Conservation (phyloP, 2,113 vertebrate genomes). For the Silurus meridionalis region DNA sequence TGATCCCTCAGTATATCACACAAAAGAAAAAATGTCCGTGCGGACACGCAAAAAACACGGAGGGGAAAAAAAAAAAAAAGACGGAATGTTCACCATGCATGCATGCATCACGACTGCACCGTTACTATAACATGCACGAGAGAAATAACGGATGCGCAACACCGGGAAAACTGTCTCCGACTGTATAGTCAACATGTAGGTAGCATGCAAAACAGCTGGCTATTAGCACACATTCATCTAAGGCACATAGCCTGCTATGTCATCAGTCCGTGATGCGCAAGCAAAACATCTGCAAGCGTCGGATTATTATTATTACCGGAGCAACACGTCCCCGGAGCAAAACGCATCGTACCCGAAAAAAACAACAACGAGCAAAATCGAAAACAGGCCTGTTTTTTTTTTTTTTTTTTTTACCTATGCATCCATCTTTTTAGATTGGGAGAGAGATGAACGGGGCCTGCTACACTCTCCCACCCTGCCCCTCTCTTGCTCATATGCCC, state of each 20-base stretch:
- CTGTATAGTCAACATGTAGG: constrained; percentile 24
- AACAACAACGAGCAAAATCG: neutral
- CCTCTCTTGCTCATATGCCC: constrained; percentile 69
- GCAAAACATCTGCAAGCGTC: constrained; percentile 30
- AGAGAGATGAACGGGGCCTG: constrained; percentile 73
- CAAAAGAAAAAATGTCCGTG: constrained; percentile 29
- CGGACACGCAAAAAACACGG: neutral
- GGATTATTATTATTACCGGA: neutral
- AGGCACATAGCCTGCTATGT: constrained; percentile 16
- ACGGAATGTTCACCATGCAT: neutral
- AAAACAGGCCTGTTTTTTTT: constrained; percentile 46
- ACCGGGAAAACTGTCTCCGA: neutral
- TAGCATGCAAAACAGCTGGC: constrained; percentile 58
- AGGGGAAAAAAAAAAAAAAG: too few relatives aligned
- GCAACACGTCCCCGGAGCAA: constrained; percentile 13
- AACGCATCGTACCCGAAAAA: neutral
- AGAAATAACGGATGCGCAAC: neutral
- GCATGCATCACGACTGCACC: neutral
- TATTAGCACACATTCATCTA: constrained; percentile 28
- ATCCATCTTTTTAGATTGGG: constrained; percentile 58
- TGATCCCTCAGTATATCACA: constrained; percentile 31
- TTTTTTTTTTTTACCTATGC: constrained; percentile 54
- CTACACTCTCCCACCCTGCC: constrained; percentile 69
- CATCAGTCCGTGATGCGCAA: constrained; percentile 22
- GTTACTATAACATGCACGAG: neutral